These are phyloP conservation scores for Sapayoa aenigma DNA, from an alignment of 2,113 vertebrate species.

Conservation along the genomic window DNA sequence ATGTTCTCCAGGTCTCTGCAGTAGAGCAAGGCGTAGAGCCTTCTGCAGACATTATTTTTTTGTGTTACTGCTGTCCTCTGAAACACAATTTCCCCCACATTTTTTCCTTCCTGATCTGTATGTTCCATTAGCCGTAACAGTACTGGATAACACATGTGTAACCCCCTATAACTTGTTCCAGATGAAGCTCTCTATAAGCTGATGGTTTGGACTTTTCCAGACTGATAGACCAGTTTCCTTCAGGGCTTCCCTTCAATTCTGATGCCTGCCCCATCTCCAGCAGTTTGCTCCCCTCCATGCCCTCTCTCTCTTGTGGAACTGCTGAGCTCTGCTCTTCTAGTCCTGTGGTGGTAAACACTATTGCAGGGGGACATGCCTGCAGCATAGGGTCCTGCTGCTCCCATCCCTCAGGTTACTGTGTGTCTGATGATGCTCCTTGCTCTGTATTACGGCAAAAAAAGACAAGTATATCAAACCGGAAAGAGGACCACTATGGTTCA, in stretches of 20 bases:
- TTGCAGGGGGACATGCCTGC: background rate
- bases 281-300: background rate
- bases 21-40: background rate
- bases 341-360: background rate
- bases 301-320: background rate
- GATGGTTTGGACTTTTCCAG: background rate
- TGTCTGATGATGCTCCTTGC: background rate
- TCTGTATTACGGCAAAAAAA: background rate
- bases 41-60: background rate
- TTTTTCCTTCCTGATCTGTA: background rate
- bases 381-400: background rate
- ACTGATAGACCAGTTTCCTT: background rate
- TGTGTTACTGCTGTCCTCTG: background rate
- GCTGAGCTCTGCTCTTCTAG: background rate
- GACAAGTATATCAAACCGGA: background rate
- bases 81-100: background rate
- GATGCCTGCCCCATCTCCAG: background rate
- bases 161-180: background rate
- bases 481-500: background rate
- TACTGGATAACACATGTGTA: background rate
- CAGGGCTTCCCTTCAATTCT: background rate
- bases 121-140: background rate
- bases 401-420: background rate
- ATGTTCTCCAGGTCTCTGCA: background rate
- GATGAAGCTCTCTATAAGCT: background rate